These are phyloP conservation scores for Hermatobates lingyangjiaoensis DNA, from an alignment of 1,140 invertebrate species.

Conservation along the genomic window DNA sequence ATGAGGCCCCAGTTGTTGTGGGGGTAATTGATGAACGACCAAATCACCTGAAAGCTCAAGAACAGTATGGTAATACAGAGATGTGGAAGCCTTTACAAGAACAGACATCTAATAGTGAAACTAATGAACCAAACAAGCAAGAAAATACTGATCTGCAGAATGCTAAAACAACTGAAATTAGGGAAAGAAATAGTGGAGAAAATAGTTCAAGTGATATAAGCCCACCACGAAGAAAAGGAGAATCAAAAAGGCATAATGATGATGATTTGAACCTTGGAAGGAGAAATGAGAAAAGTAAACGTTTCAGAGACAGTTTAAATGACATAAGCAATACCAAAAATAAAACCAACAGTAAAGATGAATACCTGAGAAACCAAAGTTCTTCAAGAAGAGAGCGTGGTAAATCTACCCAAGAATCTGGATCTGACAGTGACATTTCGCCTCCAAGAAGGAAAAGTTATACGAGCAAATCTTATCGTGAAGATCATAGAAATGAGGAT, in stretches of 20 bases:
- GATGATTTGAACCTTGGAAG: too few relatives aligned
- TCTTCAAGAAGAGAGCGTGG: slow-evolving; percentile 11
- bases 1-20: slow-evolving; percentile 79
- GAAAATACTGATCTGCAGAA: not conserved
- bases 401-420: not conserved
- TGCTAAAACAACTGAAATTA: not conserved
- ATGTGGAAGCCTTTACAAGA: slow-evolving; percentile 51
- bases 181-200: not conserved
- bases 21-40: slow-evolving; percentile 74
- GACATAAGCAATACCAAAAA: too few relatives aligned
- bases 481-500: not conserved
- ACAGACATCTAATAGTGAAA: slow-evolving; percentile 17
- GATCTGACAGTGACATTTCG: slow-evolving; percentile 16
- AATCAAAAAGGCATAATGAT: too few relatives aligned
- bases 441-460: slow-evolving; percentile 16
- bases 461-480: slow-evolving; percentile 3
- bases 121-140: not conserved
- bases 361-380: slow-evolving; percentile 14
- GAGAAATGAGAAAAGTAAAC: too few relatives aligned
- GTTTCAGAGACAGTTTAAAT: too few relatives aligned
- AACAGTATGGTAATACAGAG: slow-evolving; percentile 37
- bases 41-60: slow-evolving; percentile 37
- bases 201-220: slow-evolving; percentile 10
- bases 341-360: too few relatives aligned
- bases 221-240: not conserved